Percentiles rank a stretch among this genome's conserved stretches.
Evolutionary conservation across 2,888 invertebrate genomes (phyloP).

Genomic region (Zygaena filipendulae): DNA sequence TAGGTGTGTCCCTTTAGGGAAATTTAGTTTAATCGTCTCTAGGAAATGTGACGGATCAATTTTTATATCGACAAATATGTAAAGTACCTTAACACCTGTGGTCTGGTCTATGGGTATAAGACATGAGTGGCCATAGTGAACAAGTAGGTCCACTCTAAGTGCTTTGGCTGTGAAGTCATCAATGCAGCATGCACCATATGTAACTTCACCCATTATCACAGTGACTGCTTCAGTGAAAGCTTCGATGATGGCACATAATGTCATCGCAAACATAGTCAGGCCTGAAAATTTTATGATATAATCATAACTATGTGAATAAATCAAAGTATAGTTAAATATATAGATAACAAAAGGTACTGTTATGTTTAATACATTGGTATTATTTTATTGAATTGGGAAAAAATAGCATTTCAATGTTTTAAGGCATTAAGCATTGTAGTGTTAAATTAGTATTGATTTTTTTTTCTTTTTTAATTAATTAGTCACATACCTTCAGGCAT

Average conservation of each 20-base stretch:
- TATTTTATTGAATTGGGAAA: background rate
- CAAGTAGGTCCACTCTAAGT: slow-evolving; percentile 87
- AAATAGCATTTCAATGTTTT: no score
- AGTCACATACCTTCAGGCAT: slow-evolving; percentile 93
- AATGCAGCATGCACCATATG: slow-evolving; percentile 98
- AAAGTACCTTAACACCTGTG: slow-evolving; percentile 88
- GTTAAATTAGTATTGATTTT: no score
- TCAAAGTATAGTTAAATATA: slow-evolving; percentile 3
- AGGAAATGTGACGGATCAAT: slow-evolving; percentile 94
- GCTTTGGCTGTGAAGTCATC: slow-evolving; percentile 96
- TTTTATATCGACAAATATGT: slow-evolving; percentile 98
- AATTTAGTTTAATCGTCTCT: slow-evolving; percentile 85
- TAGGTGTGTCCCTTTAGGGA: slow-evolving; percentile 72
- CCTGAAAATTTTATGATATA: slow-evolving; percentile 39
- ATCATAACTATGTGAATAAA: slow-evolving; percentile 2
- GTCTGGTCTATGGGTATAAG: slow-evolving; percentile 90
- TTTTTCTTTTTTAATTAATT: no score
- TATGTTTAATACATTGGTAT: no score
- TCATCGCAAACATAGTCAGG: slow-evolving; percentile 90
- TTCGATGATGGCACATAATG: slow-evolving; percentile 93
- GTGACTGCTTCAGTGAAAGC: slow-evolving; percentile 89
- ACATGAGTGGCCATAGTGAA: slow-evolving; percentile 99
- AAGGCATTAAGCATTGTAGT: no score
- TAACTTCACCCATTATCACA: slow-evolving; percentile 98
- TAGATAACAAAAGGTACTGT: no score